Evolutionary conservation across 2,113 vertebrate genomes (phyloP).

Genomic region (Polypterus bichir): DNA sequence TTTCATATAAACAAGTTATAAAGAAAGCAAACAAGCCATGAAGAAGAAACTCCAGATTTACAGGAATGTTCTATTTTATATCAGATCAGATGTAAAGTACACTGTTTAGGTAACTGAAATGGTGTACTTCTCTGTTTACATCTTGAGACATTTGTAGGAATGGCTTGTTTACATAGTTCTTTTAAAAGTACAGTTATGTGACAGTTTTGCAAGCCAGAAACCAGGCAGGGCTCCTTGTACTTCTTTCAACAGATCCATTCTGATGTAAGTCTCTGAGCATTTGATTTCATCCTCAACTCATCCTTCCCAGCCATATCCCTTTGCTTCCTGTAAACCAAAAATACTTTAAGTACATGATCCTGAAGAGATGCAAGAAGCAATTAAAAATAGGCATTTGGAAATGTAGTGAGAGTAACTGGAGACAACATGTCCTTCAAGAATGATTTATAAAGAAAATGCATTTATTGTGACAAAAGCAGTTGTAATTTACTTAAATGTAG

Average conservation of each 20-base stretch:
- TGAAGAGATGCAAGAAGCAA: conserved; percentile 4
- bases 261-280: conserved; percentile 38
- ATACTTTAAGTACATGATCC: conserved; percentile 40
- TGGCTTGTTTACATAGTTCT: conserved; percentile 52
- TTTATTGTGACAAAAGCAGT: too few relatives aligned
- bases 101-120: conserved; percentile 9
- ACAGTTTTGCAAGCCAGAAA: conserved; percentile 61
- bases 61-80: conserved; percentile 4
- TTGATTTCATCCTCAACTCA: conserved; percentile 31
- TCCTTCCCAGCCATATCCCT: too few relatives aligned
- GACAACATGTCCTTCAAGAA: too few relatives aligned
- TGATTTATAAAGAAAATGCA: too few relatives aligned
- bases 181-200: conserved; percentile 51
- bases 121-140: conserved; percentile 32
- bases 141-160: conserved; percentile 31
- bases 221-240: conserved; percentile 20
- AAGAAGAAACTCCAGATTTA: neutral
- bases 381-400: too few relatives aligned
- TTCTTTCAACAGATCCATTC: conserved; percentile 37
- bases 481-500: too few relatives aligned
- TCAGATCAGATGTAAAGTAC: conserved; percentile 8
- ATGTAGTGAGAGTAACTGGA: too few relatives aligned
- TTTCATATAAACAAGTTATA: conserved; percentile 1
- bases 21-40: neutral
- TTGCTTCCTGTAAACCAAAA: conserved; percentile 51